Percentiles rank a stretch among this genome's conserved stretches.
phyloP scores from a whole-genome alignment of 2,888 invertebrate species.

The Pachymerium ferrugineum region DNA sequence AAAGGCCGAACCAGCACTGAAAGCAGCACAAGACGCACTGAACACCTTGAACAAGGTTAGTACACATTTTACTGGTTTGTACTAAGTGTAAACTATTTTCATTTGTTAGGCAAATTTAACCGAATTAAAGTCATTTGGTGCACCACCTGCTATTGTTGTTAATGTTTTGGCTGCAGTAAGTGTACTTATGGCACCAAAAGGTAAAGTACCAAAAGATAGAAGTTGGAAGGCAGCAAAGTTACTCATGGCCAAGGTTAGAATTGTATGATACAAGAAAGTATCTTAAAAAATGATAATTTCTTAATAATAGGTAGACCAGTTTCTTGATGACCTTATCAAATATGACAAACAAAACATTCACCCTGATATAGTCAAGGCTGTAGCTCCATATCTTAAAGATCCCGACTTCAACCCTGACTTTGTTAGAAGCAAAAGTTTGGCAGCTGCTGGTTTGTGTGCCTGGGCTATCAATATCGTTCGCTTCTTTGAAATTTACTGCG shows the following conservation, averaged over 20 bases:
- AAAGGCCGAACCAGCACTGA: slow-evolving; percentile 57
- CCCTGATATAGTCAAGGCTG: slow-evolving; percentile 66
- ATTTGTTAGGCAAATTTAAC: no score
- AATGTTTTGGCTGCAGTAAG: slow-evolving; percentile 91
- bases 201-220: slow-evolving; percentile 77
- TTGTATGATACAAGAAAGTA: no score
- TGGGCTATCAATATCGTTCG: slow-evolving; percentile 84
- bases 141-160: slow-evolving; percentile 77
- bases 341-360: slow-evolving; percentile 83
- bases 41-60: slow-evolving; percentile 82
- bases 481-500: slow-evolving; percentile 93
- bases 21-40: slow-evolving; percentile 70
- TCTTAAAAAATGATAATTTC: no score
- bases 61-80: no score
- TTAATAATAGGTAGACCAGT: no score
- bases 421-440: slow-evolving; percentile 80
- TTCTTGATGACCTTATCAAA: slow-evolving; percentile 71
- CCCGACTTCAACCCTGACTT: slow-evolving; percentile 78
- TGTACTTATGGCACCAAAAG: slow-evolving; percentile 75
- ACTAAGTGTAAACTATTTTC: no score
- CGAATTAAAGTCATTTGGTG: slow-evolving; percentile 79
- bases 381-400: slow-evolving; percentile 74
- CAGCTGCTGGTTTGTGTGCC: slow-evolving; percentile 87
- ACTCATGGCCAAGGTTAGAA: slow-evolving; percentile 76
- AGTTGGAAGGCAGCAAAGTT: slow-evolving; percentile 94